Base-by-base conservation (phyloP, 2,113 vertebrate genomes). In the Raja brachyura region DNA sequence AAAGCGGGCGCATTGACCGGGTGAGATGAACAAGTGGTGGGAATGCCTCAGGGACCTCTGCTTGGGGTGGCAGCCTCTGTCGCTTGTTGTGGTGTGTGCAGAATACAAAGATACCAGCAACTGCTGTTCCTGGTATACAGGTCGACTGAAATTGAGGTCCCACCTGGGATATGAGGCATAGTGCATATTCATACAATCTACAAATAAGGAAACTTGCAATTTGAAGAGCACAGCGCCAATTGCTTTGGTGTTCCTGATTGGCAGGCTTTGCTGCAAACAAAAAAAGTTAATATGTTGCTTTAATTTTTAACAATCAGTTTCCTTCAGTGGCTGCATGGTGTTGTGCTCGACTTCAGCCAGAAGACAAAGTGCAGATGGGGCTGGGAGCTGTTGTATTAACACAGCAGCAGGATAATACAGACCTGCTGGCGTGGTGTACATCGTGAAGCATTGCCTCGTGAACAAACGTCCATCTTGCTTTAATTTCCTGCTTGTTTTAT, bases 321-420 rank as follows among this genome's bases (percentile, higher is more conserved):
- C 94, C 93, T 93, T 93, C 94, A 95, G 90, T 93, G 93, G 94
- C 94, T 94, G 94, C 93, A 93, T 94, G 94, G 94, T 78, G 33
- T 93, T 94, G 93, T 0, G 0, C 92, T 94, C 94, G 93, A 93
- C 94, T 94, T 94, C 93, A 68, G 31, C 93, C 33, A 39, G 93
- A 93, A 93, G 86, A 63, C 93, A 90, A 90, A 94, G 20, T 93
- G 93, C 79, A 93, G 94, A 59, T 28, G 93, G 94, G 81, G 3
- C 0, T 94, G 93, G 76, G 94, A 95, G 94, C 94, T 93, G 20
- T 79, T 95, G 3, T 93, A 94, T 94, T 93, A 93, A 68, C 93
- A 93, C 94, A 94, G 93, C 95, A 94, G 94, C 93, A 94, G 93
- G 68, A 93, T 68, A 74, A 73, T 94, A 93, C 93, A 94, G 94